Evolutionary conservation across 2,113 vertebrate genomes (phyloP), one percentile per base, ranked within the genome.

Genomic region (Plestiodon gilberti): DNA sequence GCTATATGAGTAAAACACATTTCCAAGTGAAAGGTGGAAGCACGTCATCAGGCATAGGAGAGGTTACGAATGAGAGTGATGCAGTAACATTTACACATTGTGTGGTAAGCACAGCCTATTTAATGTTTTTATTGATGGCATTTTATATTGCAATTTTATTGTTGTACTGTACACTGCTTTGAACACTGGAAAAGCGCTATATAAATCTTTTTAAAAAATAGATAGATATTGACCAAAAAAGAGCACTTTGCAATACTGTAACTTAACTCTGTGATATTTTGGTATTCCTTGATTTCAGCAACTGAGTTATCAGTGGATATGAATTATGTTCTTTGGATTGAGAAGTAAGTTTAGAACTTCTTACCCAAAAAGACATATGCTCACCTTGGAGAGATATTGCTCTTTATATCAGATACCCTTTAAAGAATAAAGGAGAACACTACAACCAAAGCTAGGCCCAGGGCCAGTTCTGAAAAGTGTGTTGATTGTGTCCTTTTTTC

Each of bases 1-100:
- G 96, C 87, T 97, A 96, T 90, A 95, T 97, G 89, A 95, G 91
- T 93, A 97, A 97, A 95, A 97, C 80, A 65, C 84, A 94, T 61
- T 95, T 97, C 86, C 93, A 94, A 87, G 65, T 94, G 62, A 95
- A 89, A 92, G 92, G 70, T 0, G 85, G 74, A 87, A 86, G 81
- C 52, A 4, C 71, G 15, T 2, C 64, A 61, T 55, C 87, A 91
- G 85, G 85, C 70, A 78, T 78, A 15, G 59, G 90, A 75, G 85
- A 86, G 43, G 86, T 85, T 70, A 81, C 22, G 28, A 70, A 0
- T 38, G 91, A 86, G 59, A 85, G 70, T 8, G 30, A 14, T 87
- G 93, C 90, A 61, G 83, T 93, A 83, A 73, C 1, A 0, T 84
- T 89, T 89, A 76, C 88, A 64, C 88, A 81, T 33, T 25, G 74